Evolutionary conservation across 2,797 vertebrate species (phyloP).

Genomic region (Melanotaenia maccullochi): DNA sequence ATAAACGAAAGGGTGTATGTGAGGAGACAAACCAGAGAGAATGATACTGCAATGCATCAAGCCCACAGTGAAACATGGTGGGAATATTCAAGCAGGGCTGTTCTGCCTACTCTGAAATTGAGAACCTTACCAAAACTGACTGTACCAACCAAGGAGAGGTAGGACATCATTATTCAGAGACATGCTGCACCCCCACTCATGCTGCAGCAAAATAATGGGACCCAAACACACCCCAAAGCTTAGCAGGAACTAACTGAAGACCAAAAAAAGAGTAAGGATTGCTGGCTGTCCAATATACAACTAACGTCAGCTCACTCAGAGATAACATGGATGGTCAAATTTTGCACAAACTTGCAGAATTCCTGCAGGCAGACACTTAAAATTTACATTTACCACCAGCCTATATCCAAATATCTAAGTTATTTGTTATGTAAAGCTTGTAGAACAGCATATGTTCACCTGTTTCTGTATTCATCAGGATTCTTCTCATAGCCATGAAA

Average conservation of each 20-base stretch:
- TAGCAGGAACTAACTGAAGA: background rate
- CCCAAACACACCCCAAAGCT: background rate
- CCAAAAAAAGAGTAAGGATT: slow-evolving; percentile 1
- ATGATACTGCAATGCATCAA: background rate
- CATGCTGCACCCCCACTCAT: background rate
- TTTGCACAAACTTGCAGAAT: background rate
- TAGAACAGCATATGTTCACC: slow-evolving; percentile 33
- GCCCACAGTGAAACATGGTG: background rate
- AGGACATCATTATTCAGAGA: background rate
- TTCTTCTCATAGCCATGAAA: slow-evolving; percentile 66
- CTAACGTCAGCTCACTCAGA: background rate
- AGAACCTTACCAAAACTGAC: background rate
- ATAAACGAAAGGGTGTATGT: background rate
- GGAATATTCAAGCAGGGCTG: background rate
- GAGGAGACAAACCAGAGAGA: background rate
- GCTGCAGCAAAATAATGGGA: slow-evolving; percentile 6
- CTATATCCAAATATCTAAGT: background rate
- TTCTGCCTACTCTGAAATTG: background rate
- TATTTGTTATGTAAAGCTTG: slow-evolving; percentile 30
- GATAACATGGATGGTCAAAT: background rate
- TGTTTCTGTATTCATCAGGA: slow-evolving; percentile 45
- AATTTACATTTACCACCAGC: background rate
- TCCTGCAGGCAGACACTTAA: background rate
- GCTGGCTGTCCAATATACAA: background rate
- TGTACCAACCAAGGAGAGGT: background rate